phyloP scores from a whole-genome alignment of 2,113 vertebrate genomes.

The Myocastor coypus region DNA sequence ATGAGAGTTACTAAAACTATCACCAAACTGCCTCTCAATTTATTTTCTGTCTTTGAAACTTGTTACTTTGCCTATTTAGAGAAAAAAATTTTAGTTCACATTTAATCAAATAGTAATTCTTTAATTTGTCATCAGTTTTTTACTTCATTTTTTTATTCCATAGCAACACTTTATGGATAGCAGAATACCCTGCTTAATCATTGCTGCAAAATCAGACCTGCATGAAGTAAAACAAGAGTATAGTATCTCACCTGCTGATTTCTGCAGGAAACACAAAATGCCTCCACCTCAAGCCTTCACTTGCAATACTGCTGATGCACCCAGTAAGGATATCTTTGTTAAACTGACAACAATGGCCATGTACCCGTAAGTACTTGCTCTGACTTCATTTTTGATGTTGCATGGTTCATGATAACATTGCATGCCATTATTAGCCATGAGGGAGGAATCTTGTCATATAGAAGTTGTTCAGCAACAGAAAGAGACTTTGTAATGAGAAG shows the following conservation, averaged over 20 bases:
- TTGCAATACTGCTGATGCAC: slow-evolving; percentile 92
- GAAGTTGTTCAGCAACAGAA: slow-evolving; percentile 88
- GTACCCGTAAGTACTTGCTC: slow-evolving; percentile 96
- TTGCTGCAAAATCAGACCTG: slow-evolving; percentile 97
- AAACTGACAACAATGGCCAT: slow-evolving; percentile 99
- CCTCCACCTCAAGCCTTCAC: slow-evolving; percentile 98
- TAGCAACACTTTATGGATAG: slow-evolving; percentile 99
- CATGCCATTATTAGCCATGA: slow-evolving; percentile 84
- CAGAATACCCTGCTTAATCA: slow-evolving; percentile 96
- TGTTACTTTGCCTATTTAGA: slow-evolving; percentile 54
- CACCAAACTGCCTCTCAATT: background rate
- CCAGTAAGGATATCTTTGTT: slow-evolving; percentile 96
- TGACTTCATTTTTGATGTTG: slow-evolving; percentile 14
- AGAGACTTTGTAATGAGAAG: slow-evolving; percentile 82
- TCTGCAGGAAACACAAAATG: slow-evolving; percentile 99
- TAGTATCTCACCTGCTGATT: slow-evolving; percentile 94
- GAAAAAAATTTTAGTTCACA: slow-evolving; percentile 27
- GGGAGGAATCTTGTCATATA: slow-evolving; percentile 75
- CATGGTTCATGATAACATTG: slow-evolving; percentile 79
- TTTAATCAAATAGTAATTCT: slow-evolving; percentile 53
- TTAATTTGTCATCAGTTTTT: slow-evolving; percentile 53
- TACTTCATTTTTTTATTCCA: slow-evolving; percentile 69
- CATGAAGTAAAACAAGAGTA: slow-evolving; percentile 96
- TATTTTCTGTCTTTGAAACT: slow-evolving; percentile 40
- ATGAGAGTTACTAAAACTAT: background rate